These are phyloP conservation scores for Carcharodon carcharias DNA, from an alignment of 2,797 vertebrate genomes.

Conservation along the genomic window DNA sequence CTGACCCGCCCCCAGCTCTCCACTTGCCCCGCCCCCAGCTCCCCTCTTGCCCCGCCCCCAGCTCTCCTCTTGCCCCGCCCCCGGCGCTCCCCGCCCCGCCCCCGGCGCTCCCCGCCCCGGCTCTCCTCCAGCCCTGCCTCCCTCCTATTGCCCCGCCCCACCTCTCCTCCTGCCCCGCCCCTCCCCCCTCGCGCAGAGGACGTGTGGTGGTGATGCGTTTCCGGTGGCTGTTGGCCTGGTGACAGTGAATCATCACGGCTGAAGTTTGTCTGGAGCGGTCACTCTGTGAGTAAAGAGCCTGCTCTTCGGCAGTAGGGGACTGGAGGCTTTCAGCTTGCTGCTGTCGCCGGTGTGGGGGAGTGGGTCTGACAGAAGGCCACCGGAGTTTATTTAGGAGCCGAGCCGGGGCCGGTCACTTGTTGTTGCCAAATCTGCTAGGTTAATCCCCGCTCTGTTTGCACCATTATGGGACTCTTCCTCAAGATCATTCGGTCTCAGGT, in stretches of 20 bases:
- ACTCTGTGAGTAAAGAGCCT: neutral
- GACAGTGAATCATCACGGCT: neutral
- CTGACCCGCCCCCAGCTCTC: neutral
- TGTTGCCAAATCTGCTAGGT: neutral
- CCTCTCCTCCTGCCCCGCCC: neutral
- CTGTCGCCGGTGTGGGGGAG: neutral
- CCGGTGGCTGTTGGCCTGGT: constrained; percentile 18
- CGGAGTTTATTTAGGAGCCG: neutral
- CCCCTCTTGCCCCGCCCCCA: no score
- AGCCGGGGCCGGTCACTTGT: neutral
- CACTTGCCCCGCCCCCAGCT: no score
- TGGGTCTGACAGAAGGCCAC: neutral
- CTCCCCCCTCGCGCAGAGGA: neutral
- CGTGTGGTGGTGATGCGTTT: neutral
- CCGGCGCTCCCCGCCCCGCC: no score
- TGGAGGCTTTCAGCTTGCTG: neutral
- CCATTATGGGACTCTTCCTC: neutral
- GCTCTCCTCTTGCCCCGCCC: no score
- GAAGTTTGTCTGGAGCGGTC: neutral
- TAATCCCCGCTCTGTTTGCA: neutral
- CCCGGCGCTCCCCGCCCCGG: no score
- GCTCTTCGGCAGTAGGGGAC: neutral
- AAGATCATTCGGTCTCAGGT: neutral
- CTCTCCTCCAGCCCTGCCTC: neutral
- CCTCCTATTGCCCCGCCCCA: no score